Base-by-base conservation (phyloP, 2,797 vertebrate genomes). In the Cercopithecus petaurista region DNA sequence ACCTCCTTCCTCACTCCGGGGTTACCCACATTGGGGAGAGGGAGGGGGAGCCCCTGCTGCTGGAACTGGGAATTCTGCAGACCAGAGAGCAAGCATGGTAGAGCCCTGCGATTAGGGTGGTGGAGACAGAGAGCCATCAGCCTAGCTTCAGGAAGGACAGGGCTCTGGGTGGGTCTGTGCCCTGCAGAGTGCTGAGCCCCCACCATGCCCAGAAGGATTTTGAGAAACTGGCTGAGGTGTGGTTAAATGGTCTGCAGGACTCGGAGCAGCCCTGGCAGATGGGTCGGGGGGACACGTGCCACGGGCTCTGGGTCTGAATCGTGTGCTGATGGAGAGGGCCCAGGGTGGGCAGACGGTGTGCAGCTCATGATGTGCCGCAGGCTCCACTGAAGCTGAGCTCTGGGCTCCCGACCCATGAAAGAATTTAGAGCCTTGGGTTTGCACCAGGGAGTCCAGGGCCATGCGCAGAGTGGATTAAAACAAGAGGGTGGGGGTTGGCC, bases 61-160 rank as follows among this genome's bases (percentile, higher is more conserved):
- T 52, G 10, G 14, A n/a, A 6, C 30, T 41, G 33, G 41, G 19
- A n/a, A 19, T 15, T 17, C 50, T 28, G 22, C 17, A 55, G 80
- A 41, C 50, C 55, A 39, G 67, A 73, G 41, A 46, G 24, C 33
- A 46, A 48, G 64, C 43, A 43, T 26, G 24, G 41, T n/a, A 50
- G 43, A 22, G 28, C 26, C 17, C 33, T 85, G 17, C 0, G 4
- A 9, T 14, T 70, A 17, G 39, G n/a, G 39, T 21, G 36, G 22
- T n/a, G 13, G 77, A 61, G 46, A 21, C 13, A 36, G 46, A 90
- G 22, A 70, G 3, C 36, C 9, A 19, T 7, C 50, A 28, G 13
- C 28, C 12, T 4, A 5, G 3, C 30, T 14, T 80, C 2, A 1
- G 33, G 19, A 80, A 83, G 50, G 39, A 46, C 1, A 0, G 21